Percentiles rank a stretch among this genome's conserved stretches.
Evolutionary conservation across 2,797 vertebrate species (phyloP).

Genomic region (Eospalax fontanierii): DNA sequence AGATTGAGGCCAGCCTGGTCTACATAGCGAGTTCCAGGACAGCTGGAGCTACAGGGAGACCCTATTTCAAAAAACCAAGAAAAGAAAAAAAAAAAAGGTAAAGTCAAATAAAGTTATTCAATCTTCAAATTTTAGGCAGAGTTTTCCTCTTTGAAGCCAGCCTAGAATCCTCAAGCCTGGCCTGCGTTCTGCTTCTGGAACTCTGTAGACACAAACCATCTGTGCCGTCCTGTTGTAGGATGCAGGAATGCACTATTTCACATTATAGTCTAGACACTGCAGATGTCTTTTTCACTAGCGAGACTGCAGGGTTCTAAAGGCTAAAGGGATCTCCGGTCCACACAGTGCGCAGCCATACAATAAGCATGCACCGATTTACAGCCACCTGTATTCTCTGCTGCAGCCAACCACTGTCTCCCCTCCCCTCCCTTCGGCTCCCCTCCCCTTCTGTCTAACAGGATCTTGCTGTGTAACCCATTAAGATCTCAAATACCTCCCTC

Average conservation of each 20-base stretch:
- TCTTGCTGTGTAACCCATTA: not conserved
- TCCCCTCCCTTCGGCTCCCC: not conserved
- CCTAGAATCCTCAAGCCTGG: not conserved
- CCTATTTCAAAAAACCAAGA: no score
- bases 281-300: not conserved
- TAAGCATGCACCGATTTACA: not conserved
- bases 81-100: not conserved
- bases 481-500: not conserved
- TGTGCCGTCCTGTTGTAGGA: not conserved
- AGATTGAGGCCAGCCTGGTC: no score
- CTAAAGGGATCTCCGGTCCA: not conserved
- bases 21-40: no score
- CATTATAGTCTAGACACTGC: slow-evolving; percentile 11
- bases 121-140: not conserved
- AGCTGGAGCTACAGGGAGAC: no score
- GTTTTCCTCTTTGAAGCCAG: not conserved
- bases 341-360: not conserved
- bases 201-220: not conserved
- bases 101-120: not conserved
- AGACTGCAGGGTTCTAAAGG: not conserved
- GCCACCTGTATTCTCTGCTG: not conserved
- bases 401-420: not conserved
- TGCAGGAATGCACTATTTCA: not conserved
- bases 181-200: not conserved
- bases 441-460: not conserved